A percentile compares a stretch with the other conserved stretches of the same genome.
phyloP scores from a whole-genome alignment of 2,888 invertebrate genomes.

The Iselma pallidipennis region DNA sequence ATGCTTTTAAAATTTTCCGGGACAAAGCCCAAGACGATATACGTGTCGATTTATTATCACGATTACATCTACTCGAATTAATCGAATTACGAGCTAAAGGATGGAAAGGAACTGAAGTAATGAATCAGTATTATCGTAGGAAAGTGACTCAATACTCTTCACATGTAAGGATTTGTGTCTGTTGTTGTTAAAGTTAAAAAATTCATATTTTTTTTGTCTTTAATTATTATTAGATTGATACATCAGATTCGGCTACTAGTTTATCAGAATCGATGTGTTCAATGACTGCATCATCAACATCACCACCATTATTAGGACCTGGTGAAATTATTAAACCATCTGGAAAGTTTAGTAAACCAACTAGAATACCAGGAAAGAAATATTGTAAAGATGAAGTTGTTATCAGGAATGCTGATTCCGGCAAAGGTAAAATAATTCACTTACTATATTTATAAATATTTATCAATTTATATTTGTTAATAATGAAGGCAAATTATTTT shows the following conservation, averaged over 20 bases:
- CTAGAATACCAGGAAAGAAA: conserved; percentile 89
- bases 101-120: conserved; percentile 85
- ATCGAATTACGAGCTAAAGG: conserved; percentile 91
- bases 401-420: conserved; percentile 93
- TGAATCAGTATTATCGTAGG: conserved; percentile 82
- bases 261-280: conserved; percentile 60
- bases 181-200: background rate
- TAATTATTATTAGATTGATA: conserved; percentile 45
- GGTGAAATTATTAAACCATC: conserved; percentile 87
- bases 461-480: background rate
- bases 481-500: conserved; percentile 12
- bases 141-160: conserved; percentile 51
- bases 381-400: conserved; percentile 93
- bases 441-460: no score
- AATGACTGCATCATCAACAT: conserved; percentile 59
- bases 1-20: conserved; percentile 83
- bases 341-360: conserved; percentile 86
- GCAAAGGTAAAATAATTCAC: conserved; percentile 87
- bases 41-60: conserved; percentile 80
- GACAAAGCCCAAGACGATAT: conserved; percentile 90
- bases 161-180: conserved; percentile 37
- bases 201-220: background rate
- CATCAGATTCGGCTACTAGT: conserved; percentile 48
- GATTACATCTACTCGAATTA: conserved; percentile 86
- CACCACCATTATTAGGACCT: conserved; percentile 69